Percentiles rank a stretch among this genome's conserved stretches.
Conservation (phyloP, 2,113 vertebrate species). For the Oryzias melastigma region DNA sequence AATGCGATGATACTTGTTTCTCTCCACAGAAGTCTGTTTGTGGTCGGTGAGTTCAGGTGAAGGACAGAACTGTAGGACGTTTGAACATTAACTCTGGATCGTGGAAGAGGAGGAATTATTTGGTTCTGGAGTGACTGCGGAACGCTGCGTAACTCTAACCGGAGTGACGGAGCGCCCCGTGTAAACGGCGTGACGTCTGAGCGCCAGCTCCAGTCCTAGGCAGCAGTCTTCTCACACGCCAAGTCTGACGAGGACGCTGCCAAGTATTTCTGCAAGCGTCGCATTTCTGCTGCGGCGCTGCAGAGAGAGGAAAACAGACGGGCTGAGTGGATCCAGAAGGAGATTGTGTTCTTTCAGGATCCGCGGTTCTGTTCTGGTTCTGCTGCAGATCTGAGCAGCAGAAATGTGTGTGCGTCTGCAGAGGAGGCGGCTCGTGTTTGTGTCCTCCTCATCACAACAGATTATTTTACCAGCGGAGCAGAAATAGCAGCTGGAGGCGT, state of each 20-base stretch:
- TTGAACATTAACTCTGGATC: conserved; percentile 55
- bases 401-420: conserved; percentile 26
- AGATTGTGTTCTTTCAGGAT: not conserved
- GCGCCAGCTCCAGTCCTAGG: conserved; percentile 2
- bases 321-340: not conserved
- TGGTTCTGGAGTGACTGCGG: too few species aligned
- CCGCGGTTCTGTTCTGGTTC: not conserved
- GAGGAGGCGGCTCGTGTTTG: conserved; percentile 1
- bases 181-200: not conserved
- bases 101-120: not conserved
- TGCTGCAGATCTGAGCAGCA: conserved; percentile 23
- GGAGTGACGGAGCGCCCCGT: too few species aligned
- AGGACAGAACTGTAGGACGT: conserved; percentile 45
- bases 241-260: conserved; percentile 1
- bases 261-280: not conserved
- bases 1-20: too few species aligned
- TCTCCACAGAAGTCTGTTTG: too few species aligned
- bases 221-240: not conserved
- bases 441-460: conserved; percentile 63
- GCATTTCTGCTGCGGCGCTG: conserved; percentile 2
- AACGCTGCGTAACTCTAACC: too few species aligned
- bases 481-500: conserved; percentile 45
- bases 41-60: conserved; percentile 13
- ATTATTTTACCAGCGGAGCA: conserved; percentile 40
- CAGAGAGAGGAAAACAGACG: not conserved